Evolutionary conservation across 30 jellyfish, hydroid and myxozoan species (phyloP), one percentile per base, ranked within the genome.

Genomic region (Phacellophora camtschatica): DNA sequence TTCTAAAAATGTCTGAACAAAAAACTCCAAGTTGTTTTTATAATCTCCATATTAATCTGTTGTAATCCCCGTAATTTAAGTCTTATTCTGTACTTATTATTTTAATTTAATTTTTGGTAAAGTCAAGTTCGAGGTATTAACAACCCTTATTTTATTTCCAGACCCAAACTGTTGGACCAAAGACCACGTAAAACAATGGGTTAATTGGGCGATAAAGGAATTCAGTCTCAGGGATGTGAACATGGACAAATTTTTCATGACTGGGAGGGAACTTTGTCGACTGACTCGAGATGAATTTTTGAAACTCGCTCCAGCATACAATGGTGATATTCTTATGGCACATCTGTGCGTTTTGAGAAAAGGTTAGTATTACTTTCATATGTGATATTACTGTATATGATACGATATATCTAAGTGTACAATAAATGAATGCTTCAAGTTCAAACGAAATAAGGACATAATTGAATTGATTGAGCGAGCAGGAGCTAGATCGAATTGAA

Each of bases 181-280:
- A 24, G 99, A 94, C 35, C 99, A 94, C 45, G 99, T 94, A 6
- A 68, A 95, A 50, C 99, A 94, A 66, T 94, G 99, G 99, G 97
- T 94, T 6, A 90, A 77, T 67, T 94, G 99, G 99, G 99, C 99
- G 34, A 94, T 94, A 65, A 94, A 94, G 65, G 99, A 94, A 65
- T 94, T 94, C 82, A 94, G 99, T 57, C 83, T 94, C 29, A 89
- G 82, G 61, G 99, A 94, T 49, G 97, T 94, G 8, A 89, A 94
- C 66, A 83, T 94, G 8, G 84, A 81, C 46, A 87, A 81, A 10
- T 94, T 94, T 34, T 88, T 78, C 64, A 94, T 94, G 99, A 86
- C 89, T 35, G 99, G 99, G 1, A 77, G 81, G 49, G 96, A 86
- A 27, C 65, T 94, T 15, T 94, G 99, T 66, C 78, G 94, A 28